These are phyloP conservation scores for Mesembrinibis cayennensis DNA, from an alignment of 2,113 vertebrate species.

Conservation along the genomic window DNA sequence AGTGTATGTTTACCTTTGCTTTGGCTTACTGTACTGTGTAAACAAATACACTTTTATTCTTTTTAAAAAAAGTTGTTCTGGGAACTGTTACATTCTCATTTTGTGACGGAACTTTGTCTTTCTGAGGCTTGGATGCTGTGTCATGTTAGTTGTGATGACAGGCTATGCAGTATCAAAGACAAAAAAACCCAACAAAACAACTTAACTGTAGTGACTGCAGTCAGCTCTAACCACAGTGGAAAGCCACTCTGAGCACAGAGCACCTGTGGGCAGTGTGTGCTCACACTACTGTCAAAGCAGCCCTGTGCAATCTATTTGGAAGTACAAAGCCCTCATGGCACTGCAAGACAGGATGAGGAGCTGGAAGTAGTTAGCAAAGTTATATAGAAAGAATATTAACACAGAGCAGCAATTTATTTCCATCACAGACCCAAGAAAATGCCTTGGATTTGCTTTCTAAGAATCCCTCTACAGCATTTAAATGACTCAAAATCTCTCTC, in stretches of 20 bases:
- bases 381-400: conserved; percentile 57
- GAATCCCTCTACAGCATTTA: conserved; percentile 43
- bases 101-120: conserved; percentile 6
- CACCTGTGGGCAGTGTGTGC: neutral
- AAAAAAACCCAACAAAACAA: neutral
- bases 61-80: neutral
- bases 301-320: conserved; percentile 15
- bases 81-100: neutral
- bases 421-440: conserved; percentile 46
- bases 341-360: conserved; percentile 11
- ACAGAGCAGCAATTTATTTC: conserved; percentile 58
- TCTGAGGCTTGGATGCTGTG: neutral
- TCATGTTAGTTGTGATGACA: conserved; percentile 27
- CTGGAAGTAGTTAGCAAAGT: conserved; percentile 62
- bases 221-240: neutral
- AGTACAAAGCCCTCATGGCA: conserved; percentile 46
- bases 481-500: conserved; percentile 42
- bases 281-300: neutral
- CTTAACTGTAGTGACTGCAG: neutral
- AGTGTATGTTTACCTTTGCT: conserved; percentile 17
- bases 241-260: neutral
- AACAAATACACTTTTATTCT: conserved; percentile 37
- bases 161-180: conserved; percentile 25
- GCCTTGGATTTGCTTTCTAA: conserved; percentile 51
- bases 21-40: conserved; percentile 9